Evolutionary conservation across 1,140 invertebrate species (phyloP), one percentile per base, ranked within the genome.

Genomic region (Brachionus manjavacas): DNA sequence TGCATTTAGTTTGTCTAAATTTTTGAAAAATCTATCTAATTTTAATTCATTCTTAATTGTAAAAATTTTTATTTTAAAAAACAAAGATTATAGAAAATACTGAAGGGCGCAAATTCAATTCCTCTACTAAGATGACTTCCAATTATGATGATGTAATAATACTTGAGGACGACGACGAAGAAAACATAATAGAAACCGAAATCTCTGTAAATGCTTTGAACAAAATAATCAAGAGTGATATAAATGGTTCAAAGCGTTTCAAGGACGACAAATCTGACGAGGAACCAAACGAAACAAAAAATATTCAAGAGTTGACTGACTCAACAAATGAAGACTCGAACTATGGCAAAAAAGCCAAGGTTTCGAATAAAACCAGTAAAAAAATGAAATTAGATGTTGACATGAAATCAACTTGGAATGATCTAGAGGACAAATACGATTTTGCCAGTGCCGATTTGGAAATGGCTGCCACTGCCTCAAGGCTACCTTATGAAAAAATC

Each of bases 401-500:
- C 4, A 16, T 46, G 2, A 74, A 74, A 74, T 23, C 49, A 49
- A 25, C 8, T 23, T 43, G 20, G 25, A 76, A 14, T n/a, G 28
- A 20, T 39, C 35, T 41, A 20, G 52, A 60, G 4, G 52, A 60
- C 16, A 72, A 72, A 41, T 72, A 72, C 35, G 68, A 72, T 72
- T 41, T 41, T 72, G 16, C 23, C 11, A 25, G n/a, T n/a, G 72
- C 72, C 28, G 81, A 46, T 11, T 55, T 83, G 16, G 81, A 83
- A 85, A 88, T 87, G 41, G 88, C 89, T 85, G 88, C 90, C 68
- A 89, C 90, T 84, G 88, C 90, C 86, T 89, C 89, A 87, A 92
- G 96, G 83, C 91, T 99, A 87, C 96, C 96, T 4, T 95, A 94
- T 90, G 96, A 97, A 88, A 97, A 97, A 88, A 93, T 98, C 92